These are phyloP conservation scores for Chloropsis cyanopogon DNA, from an alignment of 2,113 vertebrate genomes.

Conservation along the genomic window DNA sequence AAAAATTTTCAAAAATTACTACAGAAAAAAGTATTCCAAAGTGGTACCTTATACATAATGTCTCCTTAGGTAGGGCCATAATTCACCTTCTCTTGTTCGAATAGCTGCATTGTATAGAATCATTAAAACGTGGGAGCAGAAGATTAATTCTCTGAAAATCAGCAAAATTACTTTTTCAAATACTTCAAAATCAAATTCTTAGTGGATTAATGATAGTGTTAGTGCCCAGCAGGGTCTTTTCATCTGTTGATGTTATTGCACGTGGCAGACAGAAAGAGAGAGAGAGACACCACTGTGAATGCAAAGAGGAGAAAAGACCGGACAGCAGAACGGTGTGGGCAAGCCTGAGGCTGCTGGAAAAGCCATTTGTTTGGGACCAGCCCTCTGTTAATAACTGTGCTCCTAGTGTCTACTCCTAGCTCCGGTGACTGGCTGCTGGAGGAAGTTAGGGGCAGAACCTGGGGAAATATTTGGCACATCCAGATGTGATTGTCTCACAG, in stretches of 20 bases:
- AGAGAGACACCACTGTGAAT: not conserved
- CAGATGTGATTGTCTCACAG: not conserved
- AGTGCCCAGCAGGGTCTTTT: not conserved
- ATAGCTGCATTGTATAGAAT: not conserved
- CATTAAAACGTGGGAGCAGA: not conserved
- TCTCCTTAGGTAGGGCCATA: not conserved
- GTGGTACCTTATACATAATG: not conserved
- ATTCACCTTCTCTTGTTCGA: not conserved
- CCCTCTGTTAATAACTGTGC: not conserved
- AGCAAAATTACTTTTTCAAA: not conserved
- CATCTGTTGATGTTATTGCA: not conserved
- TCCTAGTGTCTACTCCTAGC: not conserved
- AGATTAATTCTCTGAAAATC: not conserved
- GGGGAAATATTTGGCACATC: not conserved
- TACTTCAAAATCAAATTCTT: not conserved
- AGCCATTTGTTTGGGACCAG: not conserved
- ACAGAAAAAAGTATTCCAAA: not conserved
- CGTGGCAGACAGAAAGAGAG: not conserved
- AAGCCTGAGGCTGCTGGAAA: not conserved
- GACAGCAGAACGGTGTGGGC: rapidly evolving
- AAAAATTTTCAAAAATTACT: not conserved
- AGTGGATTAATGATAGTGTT: not conserved
- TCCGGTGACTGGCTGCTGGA: not conserved
- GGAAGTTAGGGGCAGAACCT: not conserved
- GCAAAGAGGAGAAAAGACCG: not conserved